A percentile compares a stretch with the other conserved stretches of the same genome.
Conservation (phyloP, 2,797 vertebrate species). For the Microctenopoma stevenorrisi region DNA sequence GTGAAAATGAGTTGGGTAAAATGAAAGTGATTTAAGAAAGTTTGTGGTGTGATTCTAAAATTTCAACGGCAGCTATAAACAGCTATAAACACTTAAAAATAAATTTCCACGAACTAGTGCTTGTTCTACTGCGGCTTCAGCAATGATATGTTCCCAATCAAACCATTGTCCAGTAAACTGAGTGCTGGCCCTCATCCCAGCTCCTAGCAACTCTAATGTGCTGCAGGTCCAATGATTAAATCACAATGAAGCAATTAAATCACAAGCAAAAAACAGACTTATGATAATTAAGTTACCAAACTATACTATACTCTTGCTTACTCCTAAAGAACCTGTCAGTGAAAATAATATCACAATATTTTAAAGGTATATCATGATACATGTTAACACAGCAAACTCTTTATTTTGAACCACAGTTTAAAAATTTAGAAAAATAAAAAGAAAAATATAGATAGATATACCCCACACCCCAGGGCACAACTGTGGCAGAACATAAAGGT, state of each 20-base stretch:
- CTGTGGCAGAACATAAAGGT: too few species aligned
- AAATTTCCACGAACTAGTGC: background rate
- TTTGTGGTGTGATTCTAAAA: background rate
- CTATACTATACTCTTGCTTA: background rate
- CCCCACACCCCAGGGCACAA: too few species aligned
- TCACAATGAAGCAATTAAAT: background rate
- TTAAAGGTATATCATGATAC: too few species aligned
- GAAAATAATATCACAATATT: too few species aligned
- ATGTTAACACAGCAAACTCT: too few species aligned
- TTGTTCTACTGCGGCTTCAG: background rate
- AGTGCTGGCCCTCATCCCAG: background rate
- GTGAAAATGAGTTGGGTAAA: slow-evolving; percentile 8
- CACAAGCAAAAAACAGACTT: slow-evolving; percentile 5
- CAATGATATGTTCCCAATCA: background rate
- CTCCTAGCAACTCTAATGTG: background rate
- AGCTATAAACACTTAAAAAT: too few species aligned
- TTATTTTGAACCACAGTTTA: too few species aligned
- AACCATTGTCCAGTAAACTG: background rate
- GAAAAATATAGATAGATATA: too few species aligned
- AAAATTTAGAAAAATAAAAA: too few species aligned
- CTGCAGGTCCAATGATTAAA: background rate
- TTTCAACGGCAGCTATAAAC: background rate
- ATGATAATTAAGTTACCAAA: background rate
- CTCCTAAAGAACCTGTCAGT: too few species aligned
- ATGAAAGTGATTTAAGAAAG: background rate